A percentile compares a stretch with the other conserved stretches of the same genome.
Conservation (phyloP, 2,113 vertebrate genomes). For the Chiloscyllium plagiosum region DNA sequence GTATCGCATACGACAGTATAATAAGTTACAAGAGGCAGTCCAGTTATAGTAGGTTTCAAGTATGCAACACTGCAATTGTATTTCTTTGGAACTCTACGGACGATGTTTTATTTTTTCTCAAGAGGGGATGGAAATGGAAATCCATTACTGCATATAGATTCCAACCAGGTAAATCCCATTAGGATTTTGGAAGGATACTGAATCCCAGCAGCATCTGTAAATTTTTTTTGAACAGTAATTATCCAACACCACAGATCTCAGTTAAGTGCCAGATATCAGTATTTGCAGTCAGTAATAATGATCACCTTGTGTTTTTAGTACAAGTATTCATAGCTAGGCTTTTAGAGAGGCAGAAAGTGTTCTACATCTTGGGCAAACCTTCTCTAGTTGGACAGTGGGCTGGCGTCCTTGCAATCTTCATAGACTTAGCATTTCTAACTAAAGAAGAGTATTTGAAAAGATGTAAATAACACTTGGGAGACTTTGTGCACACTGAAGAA, state of each 20-base stretch:
- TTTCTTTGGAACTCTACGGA: neutral
- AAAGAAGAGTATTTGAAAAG: neutral
- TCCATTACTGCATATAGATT: neutral
- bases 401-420: neutral
- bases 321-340: neutral
- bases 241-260: neutral
- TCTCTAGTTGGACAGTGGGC: neutral
- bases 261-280: constrained; percentile 20
- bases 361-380: neutral
- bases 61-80: constrained; percentile 18
- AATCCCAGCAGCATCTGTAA: neutral
- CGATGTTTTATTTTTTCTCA: neutral
- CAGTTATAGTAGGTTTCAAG: neutral
- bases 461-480: neutral
- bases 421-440: neutral
- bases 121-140: neutral
- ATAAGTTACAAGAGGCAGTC: constrained; percentile 6
- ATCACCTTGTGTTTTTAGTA: neutral
- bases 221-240: neutral
- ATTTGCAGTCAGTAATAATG: neutral
- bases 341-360: neutral
- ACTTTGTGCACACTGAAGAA: neutral
- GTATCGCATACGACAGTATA: neutral
- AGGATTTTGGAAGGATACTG: neutral
- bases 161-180: neutral